phyloP scores from a whole-genome alignment of 2,113 vertebrate genomes.

The Elgaria multicarinata region DNA sequence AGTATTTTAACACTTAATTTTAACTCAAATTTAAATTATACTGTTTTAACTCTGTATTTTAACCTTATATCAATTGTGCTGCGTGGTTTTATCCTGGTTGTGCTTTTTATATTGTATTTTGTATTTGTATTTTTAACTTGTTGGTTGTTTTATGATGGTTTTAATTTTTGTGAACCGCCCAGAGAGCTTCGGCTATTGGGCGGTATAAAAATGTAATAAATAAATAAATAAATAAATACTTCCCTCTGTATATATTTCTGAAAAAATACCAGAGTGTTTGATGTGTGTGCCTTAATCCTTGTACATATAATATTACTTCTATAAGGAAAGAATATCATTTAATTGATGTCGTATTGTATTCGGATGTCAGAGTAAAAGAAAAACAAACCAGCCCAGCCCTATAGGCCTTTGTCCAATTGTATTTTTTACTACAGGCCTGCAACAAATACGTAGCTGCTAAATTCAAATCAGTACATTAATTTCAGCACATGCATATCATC shows the following conservation, averaged over 20 bases:
- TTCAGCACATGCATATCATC: not conserved
- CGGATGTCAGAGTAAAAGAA: conserved; percentile 15
- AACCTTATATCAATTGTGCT: too few species aligned
- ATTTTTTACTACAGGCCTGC: not conserved
- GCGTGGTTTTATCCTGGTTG: too few species aligned
- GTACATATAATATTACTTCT: conserved; percentile 43
- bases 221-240: too few species aligned
- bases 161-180: too few species aligned
- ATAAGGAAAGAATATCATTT: conserved; percentile 37
- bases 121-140: too few species aligned
- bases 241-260: conserved; percentile 60
- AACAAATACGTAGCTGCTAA: not conserved
- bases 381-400: conserved; percentile 18
- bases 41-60: too few species aligned
- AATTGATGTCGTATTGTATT: conserved; percentile 29
- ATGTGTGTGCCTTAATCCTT: conserved; percentile 45
- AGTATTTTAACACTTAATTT: too few species aligned
- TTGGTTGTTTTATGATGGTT: too few species aligned
- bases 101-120: too few species aligned
- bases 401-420: not conserved
- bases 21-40: too few species aligned
- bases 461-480: not conserved
- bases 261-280: conserved; percentile 58
- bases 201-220: too few species aligned
- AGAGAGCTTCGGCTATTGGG: too few species aligned